phyloP scores from a whole-genome alignment of 2,888 invertebrate genomes.

The Microplitis deprimator region DNA sequence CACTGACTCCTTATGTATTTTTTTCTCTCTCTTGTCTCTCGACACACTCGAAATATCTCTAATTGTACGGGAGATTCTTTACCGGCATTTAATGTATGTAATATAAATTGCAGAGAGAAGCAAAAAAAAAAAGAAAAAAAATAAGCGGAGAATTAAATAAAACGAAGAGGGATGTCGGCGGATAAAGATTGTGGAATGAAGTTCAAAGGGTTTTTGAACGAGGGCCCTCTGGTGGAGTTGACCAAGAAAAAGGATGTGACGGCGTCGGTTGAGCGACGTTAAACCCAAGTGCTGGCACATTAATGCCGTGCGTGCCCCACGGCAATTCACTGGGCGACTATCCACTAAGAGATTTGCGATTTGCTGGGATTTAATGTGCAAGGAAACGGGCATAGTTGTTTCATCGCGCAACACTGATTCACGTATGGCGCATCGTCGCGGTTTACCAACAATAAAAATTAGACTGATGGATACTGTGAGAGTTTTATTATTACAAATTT shows the following conservation, averaged over 20 bases:
- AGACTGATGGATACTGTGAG: background rate
- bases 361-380: conserved; percentile 63
- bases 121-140: conserved; percentile 16
- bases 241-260: conserved; percentile 27
- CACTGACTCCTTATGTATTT: conserved; percentile 26
- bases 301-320: conserved; percentile 60
- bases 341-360: conserved; percentile 53
- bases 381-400: conserved; percentile 63
- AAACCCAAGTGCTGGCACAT: conserved; percentile 22
- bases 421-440: background rate
- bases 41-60: conserved; percentile 39
- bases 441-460: background rate
- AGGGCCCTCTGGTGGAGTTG: conserved; percentile 11
- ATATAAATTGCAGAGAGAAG: background rate
- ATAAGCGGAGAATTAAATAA: conserved; percentile 14
- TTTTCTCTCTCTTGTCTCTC: conserved; percentile 17
- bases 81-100: conserved; percentile 5
- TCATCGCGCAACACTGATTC: conserved; percentile 46
- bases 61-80: conserved; percentile 32
- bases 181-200: background rate
- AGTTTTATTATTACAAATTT: background rate
- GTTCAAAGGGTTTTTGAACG: conserved; percentile 1
- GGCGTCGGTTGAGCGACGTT: conserved; percentile 38
- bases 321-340: conserved; percentile 61
- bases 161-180: conserved; percentile 8